Base-by-base conservation (phyloP, 2,797 vertebrate species). In the Sparus aurata region DNA sequence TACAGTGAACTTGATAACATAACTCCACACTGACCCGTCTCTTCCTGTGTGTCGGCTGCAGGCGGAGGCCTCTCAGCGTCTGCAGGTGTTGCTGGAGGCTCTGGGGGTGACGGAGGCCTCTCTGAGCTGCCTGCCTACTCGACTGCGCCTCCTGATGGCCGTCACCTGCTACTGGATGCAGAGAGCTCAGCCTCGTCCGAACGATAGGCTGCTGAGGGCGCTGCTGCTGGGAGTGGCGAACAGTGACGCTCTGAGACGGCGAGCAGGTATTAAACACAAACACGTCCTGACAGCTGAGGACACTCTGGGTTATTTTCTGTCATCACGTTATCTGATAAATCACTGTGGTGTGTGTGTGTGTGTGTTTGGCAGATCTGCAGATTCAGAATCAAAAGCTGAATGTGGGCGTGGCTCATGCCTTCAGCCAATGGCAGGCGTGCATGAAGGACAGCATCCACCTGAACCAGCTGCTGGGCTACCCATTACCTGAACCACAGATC, bases 391-490 rank as follows among this genome's bases (percentile, higher is more conserved):
- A 3, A 5, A 9, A 20, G 0, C 70, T 94, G 47, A 92, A 97
- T 18, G 23, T 94, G 75, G 89, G 90, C 34, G 81, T 94, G 2
- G 90, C 91, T 46, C 96, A 98, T 23, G 4, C 90, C 68, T 95
- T 96, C 85, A 97, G 94, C 90, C 96, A 98, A 84, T 98, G 97
- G 97, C 97, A 97, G 89, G 90, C 81, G 82, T 97, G 96, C 80
- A 86, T 98, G 65, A 94, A 89, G 83, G 92, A 94, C 90, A 92
- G 90, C 83, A 5, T 96, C 27, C 82, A 91, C 38, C 96, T 98
- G 67, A 98, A 97, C 88, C 95, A 96, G 85, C 94, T 98, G 53
- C 95, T 98, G 38, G 84, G 85, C 49, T 49, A 25, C 23, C 96
- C 97, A 9, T 89, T 98, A 18, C 79, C 89, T 0, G 94, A 97